phyloP scores from a whole-genome alignment of 1,140 invertebrate genomes.

The Hydropsyche tenuis region DNA sequence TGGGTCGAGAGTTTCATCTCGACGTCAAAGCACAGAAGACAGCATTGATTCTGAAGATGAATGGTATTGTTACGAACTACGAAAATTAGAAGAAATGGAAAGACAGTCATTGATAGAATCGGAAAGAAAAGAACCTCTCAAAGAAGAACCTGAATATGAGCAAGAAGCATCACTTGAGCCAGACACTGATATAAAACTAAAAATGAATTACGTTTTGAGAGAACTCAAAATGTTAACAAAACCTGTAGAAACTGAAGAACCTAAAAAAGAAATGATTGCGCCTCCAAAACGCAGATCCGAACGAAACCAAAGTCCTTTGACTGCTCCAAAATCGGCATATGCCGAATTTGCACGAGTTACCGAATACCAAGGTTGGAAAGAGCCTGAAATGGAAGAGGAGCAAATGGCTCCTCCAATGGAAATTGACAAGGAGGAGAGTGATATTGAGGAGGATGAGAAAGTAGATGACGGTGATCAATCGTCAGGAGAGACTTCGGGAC shows the following conservation, averaged over 20 bases:
- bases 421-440: slow-evolving; percentile 40
- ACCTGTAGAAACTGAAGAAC: slow-evolving; percentile 54
- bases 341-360: slow-evolving; percentile 51
- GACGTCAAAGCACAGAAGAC: slow-evolving; percentile 89
- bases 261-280: slow-evolving; percentile 58
- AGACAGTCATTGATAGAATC: slow-evolving; percentile 72
- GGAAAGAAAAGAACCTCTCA: slow-evolving; percentile 67
- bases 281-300: slow-evolving; percentile 43
- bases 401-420: slow-evolving; percentile 52
- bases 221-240: slow-evolving; percentile 76
- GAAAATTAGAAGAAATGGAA: slow-evolving; percentile 87
- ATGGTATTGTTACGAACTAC: slow-evolving; percentile 89
- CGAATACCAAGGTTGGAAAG: slow-evolving; percentile 57
- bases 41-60: slow-evolving; percentile 93
- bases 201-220: slow-evolving; percentile 77
- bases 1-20: slow-evolving; percentile 83
- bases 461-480: slow-evolving; percentile 61
- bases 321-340: slow-evolving; percentile 48
- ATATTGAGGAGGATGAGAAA: slow-evolving; percentile 56
- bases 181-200: slow-evolving; percentile 75
- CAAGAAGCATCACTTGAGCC: slow-evolving; percentile 65
- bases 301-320: slow-evolving; percentile 46
- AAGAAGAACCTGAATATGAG: slow-evolving; percentile 66
- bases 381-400: slow-evolving; percentile 49
- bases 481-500: slow-evolving; percentile 85